Evolutionary conservation across 2,113 vertebrate species (phyloP).

Genomic region (Budorcas taxicolor): DNA sequence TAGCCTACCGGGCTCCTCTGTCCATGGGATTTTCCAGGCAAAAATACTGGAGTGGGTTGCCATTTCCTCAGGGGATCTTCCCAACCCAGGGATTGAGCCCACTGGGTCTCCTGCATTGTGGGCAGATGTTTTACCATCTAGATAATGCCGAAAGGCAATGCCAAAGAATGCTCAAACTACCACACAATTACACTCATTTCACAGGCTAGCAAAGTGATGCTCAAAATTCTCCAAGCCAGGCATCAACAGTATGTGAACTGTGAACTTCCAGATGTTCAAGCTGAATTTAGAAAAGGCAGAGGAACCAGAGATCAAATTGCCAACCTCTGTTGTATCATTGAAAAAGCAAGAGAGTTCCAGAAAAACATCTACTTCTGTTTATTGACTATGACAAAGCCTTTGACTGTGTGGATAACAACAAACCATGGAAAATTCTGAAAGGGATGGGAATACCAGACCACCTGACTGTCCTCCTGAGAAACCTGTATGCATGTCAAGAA

Average conservation of each 20-base stretch:
- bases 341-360: background rate
- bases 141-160: background rate
- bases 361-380: background rate
- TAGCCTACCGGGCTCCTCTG: too few relatives aligned
- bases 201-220: background rate
- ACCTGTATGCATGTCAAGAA: background rate
- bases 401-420: background rate
- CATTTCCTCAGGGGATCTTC: too few relatives aligned
- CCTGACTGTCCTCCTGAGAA: background rate
- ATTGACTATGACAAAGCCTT: background rate
- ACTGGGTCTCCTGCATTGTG: accelerated
- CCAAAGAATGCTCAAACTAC: background rate
- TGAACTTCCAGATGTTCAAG: background rate
- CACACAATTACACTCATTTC: background rate
- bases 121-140: too few relatives aligned
- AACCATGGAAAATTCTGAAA: background rate
- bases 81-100: too few relatives aligned
- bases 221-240: background rate
- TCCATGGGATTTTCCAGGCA: too few relatives aligned
- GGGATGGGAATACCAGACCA: background rate
- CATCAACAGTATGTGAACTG: background rate
- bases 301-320: background rate
- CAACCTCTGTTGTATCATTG: background rate
- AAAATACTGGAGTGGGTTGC: too few relatives aligned
- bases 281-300: background rate